Evolutionary conservation across 2,113 vertebrate species (phyloP), one percentile per base, ranked within the genome.

Genomic region (Rhinoderma darwinii): DNA sequence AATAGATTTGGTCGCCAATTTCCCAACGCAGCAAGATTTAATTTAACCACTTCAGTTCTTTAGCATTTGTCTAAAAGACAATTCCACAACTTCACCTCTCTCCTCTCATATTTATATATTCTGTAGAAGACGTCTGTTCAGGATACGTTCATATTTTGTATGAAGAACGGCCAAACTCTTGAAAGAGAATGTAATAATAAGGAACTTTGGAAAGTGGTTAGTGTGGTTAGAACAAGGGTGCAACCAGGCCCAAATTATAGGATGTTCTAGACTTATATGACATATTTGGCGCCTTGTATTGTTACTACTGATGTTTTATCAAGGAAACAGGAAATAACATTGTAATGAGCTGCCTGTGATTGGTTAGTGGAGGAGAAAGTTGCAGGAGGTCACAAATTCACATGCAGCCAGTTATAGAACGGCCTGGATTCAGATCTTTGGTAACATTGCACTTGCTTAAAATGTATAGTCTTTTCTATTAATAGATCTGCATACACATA

Each of bases 261-360:
- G 78, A 59, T 10, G 41, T 35, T n/a, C 54, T 63, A 82, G 68
- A 82, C 68, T 81, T 59, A 43, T 80, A 86, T 87, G 78, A 82
- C 86, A 74, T 87, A 68, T 87, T 87, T 87, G 86, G 86, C 86
- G 86, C 79, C 86, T 82, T 75, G 39, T 32, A 37, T 73, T 75
- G 27, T 54, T 82, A 59, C 86, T 82, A 82, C 41, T 82, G 86
- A 82, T 32, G 68, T 81, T 54, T 74, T 74, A 75, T 54, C 47
- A 81, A 59, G 68, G 47, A 51, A 39, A 59, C 37, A 50, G 86
- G 73, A 82, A 87, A 74, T 20, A 87, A 54, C 79, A 37, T 61
- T 86, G 22, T 85, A 39, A 79, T 17, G 50, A 59, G 41, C 25
- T 35, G 0, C n/a, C 86, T 90, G 89, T 88, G 2, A 32, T 54